phyloP scores from a whole-genome alignment of 2,888 invertebrate genomes.

The Xanthorhoe spadicearia region DNA sequence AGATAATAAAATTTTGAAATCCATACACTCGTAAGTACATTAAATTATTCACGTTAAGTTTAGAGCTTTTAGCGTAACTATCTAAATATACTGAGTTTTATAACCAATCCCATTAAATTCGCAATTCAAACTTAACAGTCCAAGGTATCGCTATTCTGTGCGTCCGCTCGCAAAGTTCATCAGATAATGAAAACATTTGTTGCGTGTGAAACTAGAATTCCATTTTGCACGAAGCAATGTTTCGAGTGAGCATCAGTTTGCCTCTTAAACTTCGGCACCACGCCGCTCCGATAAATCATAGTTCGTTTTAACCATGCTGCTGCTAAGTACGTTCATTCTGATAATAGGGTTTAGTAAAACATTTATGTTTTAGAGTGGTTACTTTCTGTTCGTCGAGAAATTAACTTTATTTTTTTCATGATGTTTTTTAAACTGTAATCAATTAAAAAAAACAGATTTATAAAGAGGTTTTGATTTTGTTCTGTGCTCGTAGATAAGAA shows the following conservation, averaged over 20 bases:
- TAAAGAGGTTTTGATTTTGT: too few relatives aligned
- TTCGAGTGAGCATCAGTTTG: slow-evolving; percentile 76
- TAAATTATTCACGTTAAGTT: neutral
- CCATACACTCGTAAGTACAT: too few relatives aligned
- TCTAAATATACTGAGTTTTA: too few relatives aligned
- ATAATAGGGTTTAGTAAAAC: neutral
- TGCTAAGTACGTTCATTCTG: slow-evolving; percentile 20
- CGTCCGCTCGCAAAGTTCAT: slow-evolving; percentile 73
- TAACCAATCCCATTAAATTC: neutral
- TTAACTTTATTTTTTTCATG: neutral
- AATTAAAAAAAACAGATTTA: too few relatives aligned
- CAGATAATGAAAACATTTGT: slow-evolving; percentile 82
- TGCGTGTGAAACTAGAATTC: slow-evolving; percentile 84
- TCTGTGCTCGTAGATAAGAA: too few relatives aligned
- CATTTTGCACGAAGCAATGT: slow-evolving; percentile 76
- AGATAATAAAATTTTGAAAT: too few relatives aligned
- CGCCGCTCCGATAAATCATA: slow-evolving; percentile 67
- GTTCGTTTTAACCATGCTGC: slow-evolving; percentile 51
- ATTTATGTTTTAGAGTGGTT: neutral
- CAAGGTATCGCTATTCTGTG: slow-evolving; percentile 50
- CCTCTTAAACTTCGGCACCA: slow-evolving; percentile 62
- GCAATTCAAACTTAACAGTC: neutral
- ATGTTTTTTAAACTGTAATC: too few relatives aligned
- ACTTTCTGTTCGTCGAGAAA: neutral
- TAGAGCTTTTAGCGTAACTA: too few relatives aligned